Evolutionary conservation across 2,113 vertebrate species (phyloP).

Genomic region (Uria aalge): DNA sequence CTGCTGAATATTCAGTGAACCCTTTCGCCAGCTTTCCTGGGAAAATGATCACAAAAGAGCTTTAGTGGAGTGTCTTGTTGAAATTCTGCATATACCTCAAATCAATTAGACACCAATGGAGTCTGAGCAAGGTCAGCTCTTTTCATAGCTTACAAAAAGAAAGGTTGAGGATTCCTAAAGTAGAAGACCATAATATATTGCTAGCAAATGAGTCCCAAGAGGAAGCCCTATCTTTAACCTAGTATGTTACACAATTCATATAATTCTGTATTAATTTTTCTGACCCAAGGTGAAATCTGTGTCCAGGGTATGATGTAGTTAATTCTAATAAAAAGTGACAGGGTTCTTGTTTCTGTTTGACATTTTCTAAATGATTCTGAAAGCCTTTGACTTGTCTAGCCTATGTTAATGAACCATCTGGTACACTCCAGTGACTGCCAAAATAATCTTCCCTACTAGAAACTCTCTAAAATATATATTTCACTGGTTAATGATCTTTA

Average conservation of each 20-base stretch:
- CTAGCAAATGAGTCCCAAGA: slow-evolving; percentile 86
- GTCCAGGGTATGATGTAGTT: slow-evolving; percentile 81
- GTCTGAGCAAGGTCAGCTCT: slow-evolving; percentile 79
- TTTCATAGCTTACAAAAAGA: slow-evolving; percentile 70
- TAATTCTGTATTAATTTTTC: slow-evolving; percentile 95
- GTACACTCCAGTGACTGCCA: slow-evolving; percentile 81
- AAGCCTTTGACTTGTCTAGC: slow-evolving; percentile 80
- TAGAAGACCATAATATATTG: slow-evolving; percentile 77
- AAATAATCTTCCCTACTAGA: slow-evolving; percentile 67
- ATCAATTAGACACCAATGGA: slow-evolving; percentile 77
- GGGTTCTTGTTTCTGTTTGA: slow-evolving; percentile 85
- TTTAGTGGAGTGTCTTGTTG: slow-evolving; percentile 60
- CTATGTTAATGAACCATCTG: slow-evolving; percentile 90
- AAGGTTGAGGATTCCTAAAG: slow-evolving; percentile 75
- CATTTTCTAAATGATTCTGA: slow-evolving; percentile 83
- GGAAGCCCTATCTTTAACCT: slow-evolving; percentile 81
- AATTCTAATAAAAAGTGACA: slow-evolving; percentile 90
- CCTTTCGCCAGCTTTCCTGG: slow-evolving; percentile 47
- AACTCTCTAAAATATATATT: slow-evolving; percentile 84
- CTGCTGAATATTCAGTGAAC: slow-evolving; percentile 61
- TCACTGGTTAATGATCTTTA: slow-evolving; percentile 89
- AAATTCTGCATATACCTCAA: slow-evolving; percentile 75
- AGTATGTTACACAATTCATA: slow-evolving; percentile 78
- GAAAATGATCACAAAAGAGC: slow-evolving; percentile 63
- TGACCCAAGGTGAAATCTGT: slow-evolving; percentile 91